phyloP scores from a whole-genome alignment of 2,888 invertebrate species.

The Alcis repandata region DNA sequence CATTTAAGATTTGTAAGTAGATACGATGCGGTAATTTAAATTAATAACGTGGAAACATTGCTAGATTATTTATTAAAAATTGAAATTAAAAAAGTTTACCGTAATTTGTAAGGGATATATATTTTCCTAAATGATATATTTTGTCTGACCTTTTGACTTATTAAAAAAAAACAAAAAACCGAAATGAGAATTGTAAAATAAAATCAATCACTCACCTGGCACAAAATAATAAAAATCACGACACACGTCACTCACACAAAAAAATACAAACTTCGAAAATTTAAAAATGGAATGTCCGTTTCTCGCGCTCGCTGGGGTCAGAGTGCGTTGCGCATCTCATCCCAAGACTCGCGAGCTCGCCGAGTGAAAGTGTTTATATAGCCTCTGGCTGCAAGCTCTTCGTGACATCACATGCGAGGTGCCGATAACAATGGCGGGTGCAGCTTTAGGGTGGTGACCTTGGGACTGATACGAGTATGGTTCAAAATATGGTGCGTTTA shows the following conservation, averaged over 20 bases:
- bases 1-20: background rate
- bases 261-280: slow-evolving; percentile 44
- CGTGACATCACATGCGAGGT: slow-evolving; percentile 63
- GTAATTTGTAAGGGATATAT: too few species aligned
- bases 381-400: slow-evolving; percentile 71
- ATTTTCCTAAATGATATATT: too few species aligned
- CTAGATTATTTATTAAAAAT: too few species aligned
- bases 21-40: background rate
- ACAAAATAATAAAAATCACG: slow-evolving; percentile 67
- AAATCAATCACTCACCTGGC: slow-evolving; percentile 69
- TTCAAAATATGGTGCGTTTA: too few species aligned
- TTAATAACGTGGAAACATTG: background rate
- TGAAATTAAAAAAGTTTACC: too few species aligned
- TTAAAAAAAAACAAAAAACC: background rate
- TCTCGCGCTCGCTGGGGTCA: slow-evolving; percentile 72
- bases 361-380: slow-evolving; percentile 84
- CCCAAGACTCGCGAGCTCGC: slow-evolving; percentile 76
- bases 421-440: too few species aligned
- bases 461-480: too few species aligned
- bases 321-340: slow-evolving; percentile 75
- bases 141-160: too few species aligned
- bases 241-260: slow-evolving; percentile 75
- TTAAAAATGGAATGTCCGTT: slow-evolving; percentile 43
- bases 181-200: slow-evolving; percentile 31
- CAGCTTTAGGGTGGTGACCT: too few species aligned